phyloP scores from a whole-genome alignment of 2,888 invertebrate genomes.

The Alcis repandata region DNA sequence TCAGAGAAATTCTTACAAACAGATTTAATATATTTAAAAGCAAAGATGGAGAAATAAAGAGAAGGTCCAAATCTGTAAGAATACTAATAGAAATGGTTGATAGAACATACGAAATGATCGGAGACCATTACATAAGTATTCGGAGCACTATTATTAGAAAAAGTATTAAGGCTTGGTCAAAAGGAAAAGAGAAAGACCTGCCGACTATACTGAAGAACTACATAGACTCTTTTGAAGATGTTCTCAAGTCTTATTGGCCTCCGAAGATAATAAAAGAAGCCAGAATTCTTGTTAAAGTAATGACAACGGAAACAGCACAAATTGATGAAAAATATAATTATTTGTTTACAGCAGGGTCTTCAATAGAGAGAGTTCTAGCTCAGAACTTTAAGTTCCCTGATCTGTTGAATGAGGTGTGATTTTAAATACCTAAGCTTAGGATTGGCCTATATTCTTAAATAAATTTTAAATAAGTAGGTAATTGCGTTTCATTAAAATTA shows the following conservation, averaged over 20 bases:
- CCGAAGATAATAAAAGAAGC: slow-evolving; percentile 7
- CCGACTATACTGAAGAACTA: background rate
- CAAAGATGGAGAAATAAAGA: slow-evolving; percentile 36
- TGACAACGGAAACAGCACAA: background rate
- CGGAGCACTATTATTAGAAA: slow-evolving; percentile 49
- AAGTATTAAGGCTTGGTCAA: slow-evolving; percentile 48
- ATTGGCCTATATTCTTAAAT: background rate
- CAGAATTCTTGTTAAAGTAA: background rate
- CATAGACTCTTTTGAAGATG: background rate
- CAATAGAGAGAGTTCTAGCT: background rate
- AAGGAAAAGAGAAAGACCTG: background rate
- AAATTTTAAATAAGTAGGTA: background rate
- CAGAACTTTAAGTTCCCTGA: background rate
- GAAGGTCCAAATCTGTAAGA: slow-evolving; percentile 52
- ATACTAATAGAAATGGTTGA: slow-evolving; percentile 62
- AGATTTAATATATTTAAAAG: slow-evolving; percentile 50
- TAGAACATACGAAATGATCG: slow-evolving; percentile 50
- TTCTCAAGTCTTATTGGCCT: slow-evolving; percentile 4
- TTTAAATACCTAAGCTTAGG: background rate
- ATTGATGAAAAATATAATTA: background rate
- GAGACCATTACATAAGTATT: slow-evolving; percentile 47
- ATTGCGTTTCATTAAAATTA: too few species aligned
- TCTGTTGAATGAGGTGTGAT: too few species aligned
- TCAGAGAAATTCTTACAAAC: slow-evolving; percentile 46
- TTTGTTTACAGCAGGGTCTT: background rate